Evolutionary conservation across 2,113 vertebrate species (phyloP).

Genomic region (Thamnaconus septentrionalis): DNA sequence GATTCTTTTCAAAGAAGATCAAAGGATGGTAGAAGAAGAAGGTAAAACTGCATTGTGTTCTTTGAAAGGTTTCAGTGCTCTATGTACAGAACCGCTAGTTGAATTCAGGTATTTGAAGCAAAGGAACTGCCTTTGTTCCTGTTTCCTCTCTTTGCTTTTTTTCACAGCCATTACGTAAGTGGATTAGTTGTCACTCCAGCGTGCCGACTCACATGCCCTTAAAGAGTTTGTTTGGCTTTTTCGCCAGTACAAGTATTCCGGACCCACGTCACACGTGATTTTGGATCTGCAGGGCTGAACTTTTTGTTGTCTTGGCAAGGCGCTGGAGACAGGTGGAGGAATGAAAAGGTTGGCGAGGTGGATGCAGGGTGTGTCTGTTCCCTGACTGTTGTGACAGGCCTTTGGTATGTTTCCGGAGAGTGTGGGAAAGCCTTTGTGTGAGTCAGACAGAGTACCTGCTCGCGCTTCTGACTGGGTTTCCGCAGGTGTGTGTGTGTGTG

Average conservation of each 20-base stretch:
- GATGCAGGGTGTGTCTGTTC: constrained; percentile 46
- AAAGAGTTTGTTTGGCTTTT: constrained; percentile 21
- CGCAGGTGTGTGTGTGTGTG: constrained; percentile 50
- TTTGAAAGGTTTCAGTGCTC: too few species aligned
- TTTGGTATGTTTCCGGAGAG: constrained; percentile 66
- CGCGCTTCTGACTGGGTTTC: constrained; percentile 33
- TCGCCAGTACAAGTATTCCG: too few species aligned
- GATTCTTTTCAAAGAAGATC: too few species aligned
- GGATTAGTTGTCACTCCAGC: neutral
- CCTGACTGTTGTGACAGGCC: constrained; percentile 68
- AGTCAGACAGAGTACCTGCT: constrained; percentile 36
- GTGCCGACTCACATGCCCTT: constrained; percentile 9
- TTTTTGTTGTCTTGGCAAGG: constrained; percentile 50
- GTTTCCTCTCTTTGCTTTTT: too few species aligned
- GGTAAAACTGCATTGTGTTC: too few species aligned
- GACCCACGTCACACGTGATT: constrained; percentile 19
- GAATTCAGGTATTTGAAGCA: too few species aligned
- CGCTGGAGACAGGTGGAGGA: constrained; percentile 58
- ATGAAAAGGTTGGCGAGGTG: constrained; percentile 57
- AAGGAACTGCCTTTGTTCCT: too few species aligned
- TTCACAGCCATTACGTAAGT: too few species aligned
- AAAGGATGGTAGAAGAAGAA: too few species aligned
- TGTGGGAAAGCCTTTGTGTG: constrained; percentile 1
- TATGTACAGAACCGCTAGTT: too few species aligned
- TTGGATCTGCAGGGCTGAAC: constrained; percentile 25